Base-by-base conservation (phyloP, 2,113 vertebrate species). In the Brachypodius melanocephalos region DNA sequence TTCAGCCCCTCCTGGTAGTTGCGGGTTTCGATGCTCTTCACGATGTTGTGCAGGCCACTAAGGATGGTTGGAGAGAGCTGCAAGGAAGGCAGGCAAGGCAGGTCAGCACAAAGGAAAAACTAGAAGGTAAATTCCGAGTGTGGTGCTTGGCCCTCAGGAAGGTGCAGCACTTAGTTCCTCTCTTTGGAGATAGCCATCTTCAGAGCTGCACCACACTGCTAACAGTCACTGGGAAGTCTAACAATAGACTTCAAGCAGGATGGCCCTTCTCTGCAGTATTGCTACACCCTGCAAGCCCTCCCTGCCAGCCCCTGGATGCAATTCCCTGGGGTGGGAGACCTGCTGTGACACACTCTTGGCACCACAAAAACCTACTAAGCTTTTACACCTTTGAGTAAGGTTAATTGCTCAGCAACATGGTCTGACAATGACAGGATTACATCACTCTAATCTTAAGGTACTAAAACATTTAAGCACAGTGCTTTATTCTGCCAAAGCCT, bases 11-110 rank as follows among this genome's bases (percentile, higher is more conserved):
- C 99, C 1, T 93, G 48, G 96, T 99, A 99, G 96, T 98, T 98
- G 25, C 98, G 98, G 0, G 97, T 97, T 93, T 99, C 99, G 0
- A 99, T 98, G 95, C 98, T 99, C 95, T 98, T 96, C 14, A 98
- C 99, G 1, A 99, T 99, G 98, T 89, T 99, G 97, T 99, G 99
- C 31, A 99, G 98, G 51, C 99, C 99, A 0, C 91, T 98, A 10
- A 99, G 89, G 76, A 99, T 99, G 82, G 98, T 86, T 9, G 99
- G 98, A 49, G 99, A 99, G 48, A 99, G 99, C 99, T 99, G 98
- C 85, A 96, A 96, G 67, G 69, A 74, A 96, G 32, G 36, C 80
- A 87, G 29, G 38, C 40, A 63, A 81, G 29, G 65, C 34, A 90
- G 48, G 55, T 86, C 86, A 91, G 25, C 48, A 85, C 16, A 26